A percentile compares a stretch with the other conserved stretches of the same genome.
Evolutionary conservation across 2,797 vertebrate species (phyloP).

Genomic region (Aplochiton taeniatus): DNA sequence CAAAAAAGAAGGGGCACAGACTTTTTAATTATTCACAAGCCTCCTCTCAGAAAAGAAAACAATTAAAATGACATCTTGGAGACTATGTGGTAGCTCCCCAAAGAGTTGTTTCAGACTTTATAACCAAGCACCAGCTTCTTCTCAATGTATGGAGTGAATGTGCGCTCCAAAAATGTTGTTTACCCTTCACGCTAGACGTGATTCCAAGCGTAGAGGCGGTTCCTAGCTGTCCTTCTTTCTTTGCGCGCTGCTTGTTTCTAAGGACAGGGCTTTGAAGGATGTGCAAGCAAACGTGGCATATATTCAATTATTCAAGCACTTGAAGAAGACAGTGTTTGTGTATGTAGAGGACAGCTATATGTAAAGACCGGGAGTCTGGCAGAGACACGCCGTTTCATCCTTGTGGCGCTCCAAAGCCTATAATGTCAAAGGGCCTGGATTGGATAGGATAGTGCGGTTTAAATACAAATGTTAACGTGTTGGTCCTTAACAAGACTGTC

Average conservation of each 20-base stretch:
- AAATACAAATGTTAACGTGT: background rate
- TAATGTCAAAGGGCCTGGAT: background rate
- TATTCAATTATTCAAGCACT: conserved; percentile 58
- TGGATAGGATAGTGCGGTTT: background rate
- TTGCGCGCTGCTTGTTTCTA: conserved; percentile 44
- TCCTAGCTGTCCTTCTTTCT: conserved; percentile 46
- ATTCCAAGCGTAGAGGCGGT: conserved; percentile 56
- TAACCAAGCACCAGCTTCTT: conserved; percentile 9
- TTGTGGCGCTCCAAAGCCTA: background rate
- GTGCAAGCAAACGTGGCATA: conserved; percentile 36
- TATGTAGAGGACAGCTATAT: conserved; percentile 11
- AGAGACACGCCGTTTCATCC: conserved; percentile 13
- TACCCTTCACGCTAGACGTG: conserved; percentile 65
- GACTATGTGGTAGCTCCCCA: conserved; percentile 26
- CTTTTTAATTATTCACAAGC: conserved; percentile 48
- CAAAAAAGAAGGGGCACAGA: conserved; percentile 25
- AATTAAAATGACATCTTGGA: conserved; percentile 40
- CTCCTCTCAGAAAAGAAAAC: conserved; percentile 48
- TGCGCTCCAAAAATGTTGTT: conserved; percentile 52
- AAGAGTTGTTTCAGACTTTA: conserved; percentile 41
- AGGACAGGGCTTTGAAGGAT: conserved; percentile 54
- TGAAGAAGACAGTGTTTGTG: conserved; percentile 48
- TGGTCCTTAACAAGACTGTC: no score
- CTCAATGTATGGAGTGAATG: conserved; percentile 39
- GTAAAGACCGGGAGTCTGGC: conserved; percentile 9